These are phyloP conservation scores for Melinopterus prodromus DNA, from an alignment of 2,888 invertebrate species.

Conservation along the genomic window DNA sequence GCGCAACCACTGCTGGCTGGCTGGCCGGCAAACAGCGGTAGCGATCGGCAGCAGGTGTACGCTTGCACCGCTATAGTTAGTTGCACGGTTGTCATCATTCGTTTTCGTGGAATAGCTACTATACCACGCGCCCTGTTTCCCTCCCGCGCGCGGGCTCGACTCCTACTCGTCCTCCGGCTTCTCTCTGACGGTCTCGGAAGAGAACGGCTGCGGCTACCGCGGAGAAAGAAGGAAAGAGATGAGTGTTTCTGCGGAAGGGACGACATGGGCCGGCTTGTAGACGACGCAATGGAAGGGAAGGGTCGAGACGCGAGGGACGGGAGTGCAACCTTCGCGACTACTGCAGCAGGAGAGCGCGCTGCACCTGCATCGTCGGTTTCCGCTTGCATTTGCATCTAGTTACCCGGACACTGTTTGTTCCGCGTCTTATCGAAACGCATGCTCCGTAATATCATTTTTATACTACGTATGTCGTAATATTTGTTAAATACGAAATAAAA, in stretches of 20 bases:
- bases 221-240: neutral
- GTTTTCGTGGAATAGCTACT: neutral
- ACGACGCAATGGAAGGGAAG: neutral
- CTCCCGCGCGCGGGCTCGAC: neutral
- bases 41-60: neutral
- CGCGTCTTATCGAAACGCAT: neutral
- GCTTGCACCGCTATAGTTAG: neutral
- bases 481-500: too few species aligned
- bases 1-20: neutral
- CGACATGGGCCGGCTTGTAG: neutral
- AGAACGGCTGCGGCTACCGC: neutral
- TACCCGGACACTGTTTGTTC: conserved; percentile 14
- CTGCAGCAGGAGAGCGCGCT: conserved; percentile 13
- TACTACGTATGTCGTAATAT: too few species aligned
- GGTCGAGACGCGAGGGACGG: neutral
- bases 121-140: conserved; percentile 4
- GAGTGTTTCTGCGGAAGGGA: neutral
- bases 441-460: too few species aligned
- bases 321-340: neutral
- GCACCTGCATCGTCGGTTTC: conserved; percentile 34
- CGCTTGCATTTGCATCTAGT: conserved; percentile 34
- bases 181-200: neutral
- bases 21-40: neutral
- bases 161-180: neutral
- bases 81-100: neutral